A percentile compares a stretch with the other conserved stretches of the same genome.
Evolutionary conservation across 2,113 vertebrate species (phyloP).

Genomic region (Salminus brasiliensis): DNA sequence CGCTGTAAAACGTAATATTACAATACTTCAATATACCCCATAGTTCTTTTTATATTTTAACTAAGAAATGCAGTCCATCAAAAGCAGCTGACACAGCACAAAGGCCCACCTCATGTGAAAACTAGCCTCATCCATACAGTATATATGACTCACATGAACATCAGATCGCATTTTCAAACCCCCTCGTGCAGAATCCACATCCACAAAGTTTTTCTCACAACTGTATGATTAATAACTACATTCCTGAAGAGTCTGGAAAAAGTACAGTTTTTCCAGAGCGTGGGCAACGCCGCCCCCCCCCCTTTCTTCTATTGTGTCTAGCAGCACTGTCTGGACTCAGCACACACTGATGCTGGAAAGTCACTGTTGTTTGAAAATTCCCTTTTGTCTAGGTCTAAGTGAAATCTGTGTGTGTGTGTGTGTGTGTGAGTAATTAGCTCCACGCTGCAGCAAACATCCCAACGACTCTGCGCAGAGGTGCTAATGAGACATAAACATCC

Average conservation of each 20-base stretch:
- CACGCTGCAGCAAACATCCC: slow-evolving; percentile 45
- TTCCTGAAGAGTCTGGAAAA: neutral
- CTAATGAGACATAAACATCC: slow-evolving; percentile 54
- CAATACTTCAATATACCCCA: too few relatives aligned
- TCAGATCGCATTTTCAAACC: neutral
- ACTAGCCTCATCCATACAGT: too few relatives aligned
- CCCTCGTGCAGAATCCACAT: neutral
- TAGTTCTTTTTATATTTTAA: too few relatives aligned
- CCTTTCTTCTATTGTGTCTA: neutral
- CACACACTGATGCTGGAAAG: neutral
- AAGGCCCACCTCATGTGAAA: too few relatives aligned
- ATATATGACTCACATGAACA: neutral
- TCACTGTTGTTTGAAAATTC: neutral
- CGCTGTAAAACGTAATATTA: too few relatives aligned
- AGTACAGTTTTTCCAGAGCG: neutral
- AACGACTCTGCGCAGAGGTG: slow-evolving; percentile 26
- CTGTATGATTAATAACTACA: neutral
- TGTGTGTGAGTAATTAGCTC: slow-evolving; percentile 30
- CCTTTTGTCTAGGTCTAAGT: neutral
- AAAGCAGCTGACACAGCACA: too few relatives aligned
- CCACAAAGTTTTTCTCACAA: neutral
- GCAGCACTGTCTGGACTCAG: neutral
- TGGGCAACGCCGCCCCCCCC: neutral
- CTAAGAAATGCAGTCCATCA: too few relatives aligned
- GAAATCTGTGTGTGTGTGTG: slow-evolving; percentile 21